Base-by-base conservation (phyloP, 2,113 vertebrate species). In the Porphyrio hochstetteri region DNA sequence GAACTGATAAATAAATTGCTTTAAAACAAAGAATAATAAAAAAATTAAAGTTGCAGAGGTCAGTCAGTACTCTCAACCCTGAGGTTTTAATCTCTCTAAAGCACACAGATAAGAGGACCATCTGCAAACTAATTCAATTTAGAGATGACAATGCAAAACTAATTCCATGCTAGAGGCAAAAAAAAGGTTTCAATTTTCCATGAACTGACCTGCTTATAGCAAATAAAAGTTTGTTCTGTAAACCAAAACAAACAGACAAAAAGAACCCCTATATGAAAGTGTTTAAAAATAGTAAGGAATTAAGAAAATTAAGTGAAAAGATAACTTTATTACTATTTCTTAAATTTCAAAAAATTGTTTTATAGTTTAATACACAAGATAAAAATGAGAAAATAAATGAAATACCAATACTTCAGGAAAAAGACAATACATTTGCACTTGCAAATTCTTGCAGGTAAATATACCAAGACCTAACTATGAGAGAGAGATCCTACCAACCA, bases 1-100 rank as follows among this genome's bases (percentile, higher is more conserved):
- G 65, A 81, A 93, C 21, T 76, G 82, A 92, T 80, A 90, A 96
- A 90, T 70, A 95, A 93, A 86, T 82, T 53, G 42, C 60, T 95
- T 90, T 55, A 75, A 92, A 93, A 88, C 38, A 82, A 71, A 81
- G 25, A 82, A 59, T 14, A 88, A 71, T 4, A n/a, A 92, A 82
- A 60, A 86, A 82, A 2, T 24, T 24, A 16, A 82, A 87, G 25
- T 76, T 77, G 27, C 10, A 75, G 67, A 94, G 63, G 82, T 91
- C 56, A 57, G 23, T 64, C 56, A 82, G 52, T 38, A 42, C 77
- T 29, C 20, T 63, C 28, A 78, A 86, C n/a, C n/a, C 38, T 65
- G 15, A 69, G 53, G 9, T 88, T 93, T 95, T 95, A 87, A 95
- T 88, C 35, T 56, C 40, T 71, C 53, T 90, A 65, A 90, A 88